Percentiles rank a stretch among this genome's conserved stretches.
phyloP scores from a whole-genome alignment of 2,888 invertebrate species.

The Electrophaes corylata region DNA sequence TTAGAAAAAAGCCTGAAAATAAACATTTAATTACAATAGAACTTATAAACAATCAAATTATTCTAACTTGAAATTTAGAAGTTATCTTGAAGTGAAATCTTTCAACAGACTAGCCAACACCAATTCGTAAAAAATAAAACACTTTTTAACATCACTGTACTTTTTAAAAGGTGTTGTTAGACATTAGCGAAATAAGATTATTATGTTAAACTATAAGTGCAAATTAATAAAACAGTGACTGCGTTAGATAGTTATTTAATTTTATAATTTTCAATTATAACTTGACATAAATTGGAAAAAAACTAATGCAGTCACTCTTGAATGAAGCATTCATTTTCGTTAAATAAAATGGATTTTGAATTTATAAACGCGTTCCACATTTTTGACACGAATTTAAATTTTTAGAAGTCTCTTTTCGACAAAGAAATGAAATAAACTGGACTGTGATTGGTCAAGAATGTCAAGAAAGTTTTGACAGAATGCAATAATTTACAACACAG shows the following conservation, averaged over 20 bases:
- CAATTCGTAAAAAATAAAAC: conserved; percentile 8
- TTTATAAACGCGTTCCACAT: neutral
- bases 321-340: conserved; percentile 22
- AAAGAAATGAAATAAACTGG: neutral
- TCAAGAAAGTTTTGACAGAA: no score
- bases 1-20: conserved; percentile 66
- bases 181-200: conserved; percentile 4
- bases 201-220: conserved; percentile 54
- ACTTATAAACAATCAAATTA: neutral
- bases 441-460: no score
- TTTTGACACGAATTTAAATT: neutral
- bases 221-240: conserved; percentile 63
- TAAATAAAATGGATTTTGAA: neutral
- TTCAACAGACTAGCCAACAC: conserved; percentile 24
- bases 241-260: conserved; percentile 39
- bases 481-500: no score
- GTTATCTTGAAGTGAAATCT: conserved; percentile 1
- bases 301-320: conserved; percentile 35
- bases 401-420: neutral
- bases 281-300: no score
- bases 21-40: conserved; percentile 39
- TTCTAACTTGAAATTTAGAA: neutral
- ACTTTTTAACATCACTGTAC: conserved; percentile 27
- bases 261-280: neutral
- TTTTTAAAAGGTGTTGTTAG: conserved; percentile 22